These are phyloP conservation scores for Sebastes alutus DNA, from an alignment of 2,797 vertebrate genomes.

Conservation along the genomic window DNA sequence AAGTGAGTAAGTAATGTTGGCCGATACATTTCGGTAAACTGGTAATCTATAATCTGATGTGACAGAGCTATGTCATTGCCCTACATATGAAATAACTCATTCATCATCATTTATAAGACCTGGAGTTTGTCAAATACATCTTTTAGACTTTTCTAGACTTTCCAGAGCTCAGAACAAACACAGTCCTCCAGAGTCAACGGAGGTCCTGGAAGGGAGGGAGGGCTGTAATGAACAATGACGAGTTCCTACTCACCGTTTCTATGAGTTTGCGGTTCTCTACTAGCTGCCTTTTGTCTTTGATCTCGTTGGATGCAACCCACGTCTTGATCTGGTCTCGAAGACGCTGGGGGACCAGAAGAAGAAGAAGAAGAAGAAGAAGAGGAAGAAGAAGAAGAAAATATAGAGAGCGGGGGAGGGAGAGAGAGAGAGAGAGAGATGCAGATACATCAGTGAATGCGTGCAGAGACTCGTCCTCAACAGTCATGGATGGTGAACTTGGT, in stretches of 20 bases:
- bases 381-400: too few relatives aligned
- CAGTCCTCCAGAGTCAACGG: neutral
- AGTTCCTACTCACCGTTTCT: slow-evolving; percentile 86
- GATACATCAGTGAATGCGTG: slow-evolving; percentile 30
- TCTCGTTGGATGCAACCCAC: slow-evolving; percentile 96
- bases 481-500: slow-evolving; percentile 54
- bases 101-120: neutral
- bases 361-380: neutral
- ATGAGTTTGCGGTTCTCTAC: slow-evolving; percentile 95
- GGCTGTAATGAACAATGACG: neutral
- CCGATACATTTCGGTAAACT: neutral
- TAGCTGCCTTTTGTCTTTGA: slow-evolving; percentile 96
- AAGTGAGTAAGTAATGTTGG: neutral
- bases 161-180: slow-evolving; percentile 5
- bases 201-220: neutral
- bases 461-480: slow-evolving; percentile 52
- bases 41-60: neutral
- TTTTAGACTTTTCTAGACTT: neutral
- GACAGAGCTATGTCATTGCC: neutral
- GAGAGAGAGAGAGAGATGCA: slow-evolving; percentile 20
- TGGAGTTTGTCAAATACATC: neutral
- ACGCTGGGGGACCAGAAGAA: slow-evolving; percentile 79
- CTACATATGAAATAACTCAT: neutral
- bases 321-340: slow-evolving; percentile 98
- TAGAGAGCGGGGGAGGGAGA: neutral